Percentiles rank a stretch among this genome's conserved stretches.
Evolutionary conservation across 64 coral and sea anemone genomes (phyloP).

Genomic region (Actinia tenebrosa): DNA sequence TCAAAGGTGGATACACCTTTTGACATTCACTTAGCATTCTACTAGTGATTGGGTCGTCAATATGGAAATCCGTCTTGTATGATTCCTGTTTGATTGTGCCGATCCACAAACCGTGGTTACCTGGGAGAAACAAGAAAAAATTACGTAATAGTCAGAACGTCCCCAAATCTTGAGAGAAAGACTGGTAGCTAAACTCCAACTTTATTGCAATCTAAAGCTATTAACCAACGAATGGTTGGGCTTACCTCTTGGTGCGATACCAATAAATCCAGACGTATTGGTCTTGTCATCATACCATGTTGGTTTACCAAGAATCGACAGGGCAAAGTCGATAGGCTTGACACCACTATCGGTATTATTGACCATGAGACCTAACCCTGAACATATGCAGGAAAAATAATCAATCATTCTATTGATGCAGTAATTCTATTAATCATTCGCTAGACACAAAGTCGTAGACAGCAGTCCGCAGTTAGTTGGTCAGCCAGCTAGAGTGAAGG

Average conservation of each 20-base stretch:
- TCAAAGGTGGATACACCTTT: neutral
- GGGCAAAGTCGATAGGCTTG: neutral
- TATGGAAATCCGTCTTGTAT: conserved; percentile 9
- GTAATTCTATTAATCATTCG: neutral
- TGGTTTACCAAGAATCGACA: neutral
- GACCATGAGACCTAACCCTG: neutral
- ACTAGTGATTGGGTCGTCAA: neutral
- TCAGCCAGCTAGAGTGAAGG: neutral
- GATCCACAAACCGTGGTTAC: neutral
- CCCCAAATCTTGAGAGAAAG: no score
- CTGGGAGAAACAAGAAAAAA: neutral
- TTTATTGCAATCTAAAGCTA: no score
- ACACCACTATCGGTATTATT: neutral
- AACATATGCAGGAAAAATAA: neutral
- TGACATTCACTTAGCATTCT: conserved; percentile 10
- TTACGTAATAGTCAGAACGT: neutral
- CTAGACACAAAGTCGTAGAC: neutral
- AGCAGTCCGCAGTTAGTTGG: neutral
- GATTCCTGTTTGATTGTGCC: conserved; percentile 7
- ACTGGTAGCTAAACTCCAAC: no score
- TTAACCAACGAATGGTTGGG: neutral
- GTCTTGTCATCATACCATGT: neutral
- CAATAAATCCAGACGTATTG: neutral
- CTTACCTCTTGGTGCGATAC: conserved; percentile 8
- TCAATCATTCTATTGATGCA: neutral